phyloP scores from a whole-genome alignment of 2,113 vertebrate genomes.

The Ptyas mucosa region DNA sequence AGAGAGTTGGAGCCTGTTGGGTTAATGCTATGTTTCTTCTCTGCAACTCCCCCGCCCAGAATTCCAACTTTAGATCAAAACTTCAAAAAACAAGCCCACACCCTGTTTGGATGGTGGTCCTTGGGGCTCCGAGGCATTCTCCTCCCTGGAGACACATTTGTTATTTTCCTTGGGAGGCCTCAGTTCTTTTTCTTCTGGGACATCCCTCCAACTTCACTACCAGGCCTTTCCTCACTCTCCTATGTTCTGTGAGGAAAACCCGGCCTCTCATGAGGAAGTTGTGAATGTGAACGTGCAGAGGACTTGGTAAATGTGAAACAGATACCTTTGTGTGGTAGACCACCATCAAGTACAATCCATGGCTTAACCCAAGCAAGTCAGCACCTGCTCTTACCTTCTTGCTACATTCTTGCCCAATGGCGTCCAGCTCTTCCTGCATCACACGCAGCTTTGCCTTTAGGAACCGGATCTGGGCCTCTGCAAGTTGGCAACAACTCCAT shows the following conservation, averaged over 20 bases:
- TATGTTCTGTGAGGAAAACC: not conserved
- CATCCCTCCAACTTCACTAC: not conserved
- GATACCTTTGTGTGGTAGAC: not conserved
- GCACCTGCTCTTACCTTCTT: slow-evolving; percentile 78
- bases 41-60: not conserved
- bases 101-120: not conserved
- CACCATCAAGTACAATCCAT: not conserved
- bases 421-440: slow-evolving; percentile 85
- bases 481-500: slow-evolving; percentile 46
- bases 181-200: not conserved
- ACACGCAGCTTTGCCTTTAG: slow-evolving; percentile 88
- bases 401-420: slow-evolving; percentile 75
- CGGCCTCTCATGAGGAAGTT: not conserved
- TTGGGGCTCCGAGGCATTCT: not conserved
- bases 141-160: not conserved
- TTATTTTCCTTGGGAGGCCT: not conserved
- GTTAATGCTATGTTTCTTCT: not conserved
- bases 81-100: not conserved
- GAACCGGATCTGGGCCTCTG: slow-evolving; percentile 86
- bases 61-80: not conserved
- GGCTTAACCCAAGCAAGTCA: not conserved
- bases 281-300: not conserved
- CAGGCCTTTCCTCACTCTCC: not conserved
- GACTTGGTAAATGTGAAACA: not conserved
- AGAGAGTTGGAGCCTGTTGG: not conserved